Percentiles rank a stretch among this genome's conserved stretches.
Evolutionary conservation across 2,113 vertebrate species (phyloP).

Genomic region (Gila orcuttii): DNA sequence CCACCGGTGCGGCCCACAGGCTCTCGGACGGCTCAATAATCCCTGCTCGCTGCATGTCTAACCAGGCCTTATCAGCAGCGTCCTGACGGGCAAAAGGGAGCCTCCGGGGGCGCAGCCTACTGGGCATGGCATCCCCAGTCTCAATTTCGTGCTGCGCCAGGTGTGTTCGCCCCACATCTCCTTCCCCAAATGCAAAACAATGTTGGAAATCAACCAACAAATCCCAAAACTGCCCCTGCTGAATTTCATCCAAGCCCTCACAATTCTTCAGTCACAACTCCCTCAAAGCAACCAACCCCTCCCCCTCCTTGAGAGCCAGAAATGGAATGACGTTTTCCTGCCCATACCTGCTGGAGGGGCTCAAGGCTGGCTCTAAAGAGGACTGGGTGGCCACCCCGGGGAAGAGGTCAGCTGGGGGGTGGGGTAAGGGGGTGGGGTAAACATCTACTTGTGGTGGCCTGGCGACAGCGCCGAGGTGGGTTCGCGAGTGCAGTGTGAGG

Average conservation of each 20-base stretch:
- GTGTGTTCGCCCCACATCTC: no score
- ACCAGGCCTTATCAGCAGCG: no score
- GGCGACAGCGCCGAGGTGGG: neutral
- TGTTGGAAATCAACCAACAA: no score
- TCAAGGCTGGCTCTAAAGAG: neutral
- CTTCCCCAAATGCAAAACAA: no score
- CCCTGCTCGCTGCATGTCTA: no score
- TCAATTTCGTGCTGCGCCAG: no score
- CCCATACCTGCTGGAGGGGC: neutral
- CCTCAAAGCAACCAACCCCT: neutral
- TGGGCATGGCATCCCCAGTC: no score
- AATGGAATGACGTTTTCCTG: neutral
- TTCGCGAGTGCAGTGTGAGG: neutral
- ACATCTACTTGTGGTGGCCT: neutral
- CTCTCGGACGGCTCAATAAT: no score
- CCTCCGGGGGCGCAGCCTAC: no score
- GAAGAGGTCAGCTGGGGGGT: neutral
- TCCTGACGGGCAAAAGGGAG: no score
- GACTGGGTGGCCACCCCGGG: neutral
- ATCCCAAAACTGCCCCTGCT: neutral
- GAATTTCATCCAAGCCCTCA: neutral
- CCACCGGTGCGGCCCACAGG: no score
- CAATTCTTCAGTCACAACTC: slow-evolving; percentile 14
- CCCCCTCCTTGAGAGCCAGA: neutral
- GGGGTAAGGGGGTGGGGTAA: neutral